Evolutionary conservation across 2,797 vertebrate genomes (phyloP).

Genomic region (Dallia pectoralis): DNA sequence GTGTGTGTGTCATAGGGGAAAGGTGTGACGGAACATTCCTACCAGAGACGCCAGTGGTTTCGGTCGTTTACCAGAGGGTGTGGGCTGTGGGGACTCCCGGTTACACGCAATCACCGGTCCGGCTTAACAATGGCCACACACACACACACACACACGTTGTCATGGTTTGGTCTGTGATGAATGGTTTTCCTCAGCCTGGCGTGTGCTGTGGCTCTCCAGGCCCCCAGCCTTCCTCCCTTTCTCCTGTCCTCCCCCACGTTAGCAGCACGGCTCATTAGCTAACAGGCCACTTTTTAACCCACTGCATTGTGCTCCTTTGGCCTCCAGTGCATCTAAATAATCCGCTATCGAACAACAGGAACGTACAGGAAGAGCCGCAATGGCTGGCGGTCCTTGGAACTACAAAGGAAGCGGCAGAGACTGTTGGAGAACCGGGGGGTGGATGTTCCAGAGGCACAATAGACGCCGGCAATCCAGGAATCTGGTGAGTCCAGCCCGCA

Average conservation of each 20-base stretch:
- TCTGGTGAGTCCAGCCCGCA: constrained; percentile 22
- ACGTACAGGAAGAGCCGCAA: constrained; percentile 24
- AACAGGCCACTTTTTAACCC: constrained; percentile 9
- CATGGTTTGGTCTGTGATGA: constrained; percentile 63
- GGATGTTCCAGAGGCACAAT: neutral
- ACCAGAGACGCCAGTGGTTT: constrained; percentile 45
- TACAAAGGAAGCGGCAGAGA: constrained; percentile 7
- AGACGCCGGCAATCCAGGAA: neutral
- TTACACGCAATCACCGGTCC: constrained; percentile 54
- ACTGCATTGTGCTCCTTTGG: constrained; percentile 33
- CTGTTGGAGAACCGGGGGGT: constrained; percentile 26
- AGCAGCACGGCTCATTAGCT: constrained; percentile 46
- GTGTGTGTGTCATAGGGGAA: constrained; percentile 32
- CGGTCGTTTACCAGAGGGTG: constrained; percentile 51
- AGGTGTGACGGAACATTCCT: constrained; percentile 50
- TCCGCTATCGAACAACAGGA: constrained; percentile 39
- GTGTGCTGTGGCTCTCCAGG: constrained; percentile 52
- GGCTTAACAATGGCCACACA: constrained; percentile 60
- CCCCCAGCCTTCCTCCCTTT: constrained; percentile 24
- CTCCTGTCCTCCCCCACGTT: constrained; percentile 52
- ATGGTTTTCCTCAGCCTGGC: constrained; percentile 69
- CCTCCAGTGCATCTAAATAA: constrained; percentile 25
- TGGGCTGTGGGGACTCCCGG: constrained; percentile 48
- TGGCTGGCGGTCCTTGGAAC: neutral
- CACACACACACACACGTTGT: constrained; percentile 58